A percentile compares a stretch with the other conserved stretches of the same genome.
Conservation (phyloP, 2,888 invertebrate species). For the Harpagoxenus sublaevis region DNA sequence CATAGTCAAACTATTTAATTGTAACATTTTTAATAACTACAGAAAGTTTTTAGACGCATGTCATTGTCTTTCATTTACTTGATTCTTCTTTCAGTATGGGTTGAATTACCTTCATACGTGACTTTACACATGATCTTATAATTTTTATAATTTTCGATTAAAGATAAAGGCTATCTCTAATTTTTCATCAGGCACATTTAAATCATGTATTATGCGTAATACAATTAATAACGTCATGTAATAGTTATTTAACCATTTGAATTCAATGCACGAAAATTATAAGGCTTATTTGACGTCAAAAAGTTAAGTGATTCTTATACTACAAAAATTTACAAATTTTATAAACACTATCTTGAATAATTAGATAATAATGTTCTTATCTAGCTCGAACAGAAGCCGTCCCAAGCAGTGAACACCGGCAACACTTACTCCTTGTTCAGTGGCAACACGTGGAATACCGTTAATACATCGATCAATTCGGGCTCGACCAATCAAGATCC, state of each 20-base stretch:
- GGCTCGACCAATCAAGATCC: constrained; percentile 77
- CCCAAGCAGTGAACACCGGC: constrained; percentile 81
- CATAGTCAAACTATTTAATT: background rate
- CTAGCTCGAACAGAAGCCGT: constrained; percentile 85
- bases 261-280: background rate
- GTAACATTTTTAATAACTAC: background rate
- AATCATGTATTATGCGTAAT: background rate
- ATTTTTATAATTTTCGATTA: background rate
- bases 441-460: constrained; percentile 82
- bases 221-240: background rate
- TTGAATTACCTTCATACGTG: background rate
- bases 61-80: background rate
- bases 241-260: background rate
- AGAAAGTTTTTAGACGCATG: background rate
- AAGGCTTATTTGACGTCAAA: background rate
- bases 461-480: constrained; percentile 74
- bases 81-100: background rate
- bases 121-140: background rate
- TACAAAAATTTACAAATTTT: background rate
- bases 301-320: background rate
- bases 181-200: background rate
- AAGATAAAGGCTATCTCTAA: background rate
- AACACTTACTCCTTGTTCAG: constrained; percentile 89
- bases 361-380: constrained; percentile 31
- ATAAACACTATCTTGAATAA: constrained; percentile 7